A percentile compares a stretch with the other conserved stretches of the same genome.
Conservation (phyloP, 2,797 vertebrate species). For the Chromis chromis region DNA sequence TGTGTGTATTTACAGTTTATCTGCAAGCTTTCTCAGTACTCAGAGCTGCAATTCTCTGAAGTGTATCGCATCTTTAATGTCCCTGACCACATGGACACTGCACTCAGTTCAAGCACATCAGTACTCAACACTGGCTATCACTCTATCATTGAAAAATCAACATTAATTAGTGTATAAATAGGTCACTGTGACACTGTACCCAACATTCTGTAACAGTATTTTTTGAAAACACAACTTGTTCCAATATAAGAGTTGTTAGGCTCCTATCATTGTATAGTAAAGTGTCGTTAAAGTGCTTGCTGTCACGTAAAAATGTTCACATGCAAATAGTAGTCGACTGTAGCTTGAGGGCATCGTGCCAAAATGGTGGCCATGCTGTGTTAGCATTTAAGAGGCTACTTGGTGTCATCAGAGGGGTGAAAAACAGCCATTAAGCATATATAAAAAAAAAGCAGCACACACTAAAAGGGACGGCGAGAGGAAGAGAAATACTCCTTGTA, state of each 20-base stretch:
- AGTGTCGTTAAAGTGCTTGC: constrained; percentile 12
- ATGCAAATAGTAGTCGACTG: constrained; percentile 27
- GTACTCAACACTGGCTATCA: not conserved
- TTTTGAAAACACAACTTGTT: not conserved
- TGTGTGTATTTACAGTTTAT: not conserved
- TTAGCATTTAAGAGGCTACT: constrained; percentile 17
- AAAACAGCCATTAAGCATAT: constrained; percentile 16
- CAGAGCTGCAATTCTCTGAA: not conserved
- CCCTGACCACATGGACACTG: constrained; percentile 11
- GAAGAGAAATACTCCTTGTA: constrained; percentile 13
- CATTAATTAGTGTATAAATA: not conserved
- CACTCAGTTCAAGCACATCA: constrained; percentile 25
- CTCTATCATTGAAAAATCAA: not conserved
- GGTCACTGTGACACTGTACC: not conserved
- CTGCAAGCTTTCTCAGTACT: not conserved
- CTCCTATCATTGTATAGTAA: not conserved
- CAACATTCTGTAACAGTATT: not conserved
- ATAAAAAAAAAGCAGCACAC: not conserved
- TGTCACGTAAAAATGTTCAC: constrained; percentile 6
- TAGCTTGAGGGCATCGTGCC: constrained; percentile 11
- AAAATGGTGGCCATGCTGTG: not conserved
- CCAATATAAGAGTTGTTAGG: not conserved
- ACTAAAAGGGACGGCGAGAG: not conserved
- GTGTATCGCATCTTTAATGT: not conserved
- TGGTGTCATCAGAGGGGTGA: constrained; percentile 14